Percentiles rank a stretch among this genome's conserved stretches.
phyloP scores from a whole-genome alignment of 2,888 invertebrate genomes.

The Gastracanthus pulcherrimus region DNA sequence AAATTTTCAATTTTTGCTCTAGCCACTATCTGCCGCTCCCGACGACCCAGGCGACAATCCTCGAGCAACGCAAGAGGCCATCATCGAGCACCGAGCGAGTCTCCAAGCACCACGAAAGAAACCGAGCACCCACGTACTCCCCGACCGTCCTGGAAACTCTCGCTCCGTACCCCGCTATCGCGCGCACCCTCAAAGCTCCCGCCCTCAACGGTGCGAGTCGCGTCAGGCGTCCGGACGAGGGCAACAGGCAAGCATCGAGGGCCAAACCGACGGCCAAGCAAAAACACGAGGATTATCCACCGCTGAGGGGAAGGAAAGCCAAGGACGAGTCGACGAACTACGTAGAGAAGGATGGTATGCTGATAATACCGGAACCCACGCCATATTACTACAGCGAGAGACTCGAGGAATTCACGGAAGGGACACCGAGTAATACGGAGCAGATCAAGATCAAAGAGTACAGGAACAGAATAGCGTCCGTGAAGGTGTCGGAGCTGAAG shows the following conservation, averaged over 20 bases:
- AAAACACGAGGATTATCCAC: background rate
- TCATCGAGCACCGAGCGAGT: background rate
- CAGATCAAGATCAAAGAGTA: slow-evolving; percentile 65
- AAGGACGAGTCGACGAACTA: slow-evolving; percentile 12
- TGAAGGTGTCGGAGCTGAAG: slow-evolving; percentile 63
- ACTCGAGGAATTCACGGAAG: slow-evolving; percentile 62
- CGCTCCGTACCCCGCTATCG: background rate
- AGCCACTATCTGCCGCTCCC: background rate
- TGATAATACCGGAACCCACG: slow-evolving; percentile 56
- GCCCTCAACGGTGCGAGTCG: no score
- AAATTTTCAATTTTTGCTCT: background rate
- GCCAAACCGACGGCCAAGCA: background rate
- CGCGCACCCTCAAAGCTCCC: background rate
- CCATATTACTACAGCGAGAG: slow-evolving; percentile 64
- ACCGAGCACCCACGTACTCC: background rate
- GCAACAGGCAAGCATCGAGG: background rate
- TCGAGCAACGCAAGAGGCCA: background rate
- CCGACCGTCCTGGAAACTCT: background rate
- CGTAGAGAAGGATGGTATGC: slow-evolving; percentile 42
- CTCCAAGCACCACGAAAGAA: background rate
- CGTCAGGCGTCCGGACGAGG: background rate
- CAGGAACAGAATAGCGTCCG: slow-evolving; percentile 63
- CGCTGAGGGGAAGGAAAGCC: background rate
- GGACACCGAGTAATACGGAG: slow-evolving; percentile 63
- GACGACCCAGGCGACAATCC: background rate